A percentile compares a stretch with the other conserved stretches of the same genome.
phyloP scores from a whole-genome alignment of 1,140 invertebrate genomes.

The Drosophila arizonae region DNA sequence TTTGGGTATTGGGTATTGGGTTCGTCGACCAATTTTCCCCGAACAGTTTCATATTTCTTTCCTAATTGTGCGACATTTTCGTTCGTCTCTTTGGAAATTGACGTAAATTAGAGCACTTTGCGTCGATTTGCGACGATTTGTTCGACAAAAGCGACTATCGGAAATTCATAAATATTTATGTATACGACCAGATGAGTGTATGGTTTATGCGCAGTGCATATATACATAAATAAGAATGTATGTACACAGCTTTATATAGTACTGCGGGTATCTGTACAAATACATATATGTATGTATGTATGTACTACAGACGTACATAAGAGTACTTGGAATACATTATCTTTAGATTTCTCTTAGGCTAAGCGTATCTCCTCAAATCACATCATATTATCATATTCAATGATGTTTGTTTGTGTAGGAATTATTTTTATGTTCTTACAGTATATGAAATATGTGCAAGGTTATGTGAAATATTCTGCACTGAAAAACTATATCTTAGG shows the following conservation, averaged over 20 bases:
- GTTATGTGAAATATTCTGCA: too few species aligned
- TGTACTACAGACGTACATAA: neutral
- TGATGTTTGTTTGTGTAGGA: too few species aligned
- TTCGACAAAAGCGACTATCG: constrained; percentile 56
- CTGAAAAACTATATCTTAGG: too few species aligned
- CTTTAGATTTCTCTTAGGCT: neutral
- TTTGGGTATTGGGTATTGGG: neutral
- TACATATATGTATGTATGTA: neutral
- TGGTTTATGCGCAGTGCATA: constrained; percentile 35
- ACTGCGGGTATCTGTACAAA: too few species aligned
- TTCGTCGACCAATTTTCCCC: constrained; percentile 38
- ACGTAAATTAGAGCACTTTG: constrained; percentile 77
- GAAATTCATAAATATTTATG: constrained; percentile 72
- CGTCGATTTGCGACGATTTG: constrained; percentile 74
- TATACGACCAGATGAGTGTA: constrained; percentile 51
- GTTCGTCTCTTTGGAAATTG: constrained; percentile 59
- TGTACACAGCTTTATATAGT: neutral
- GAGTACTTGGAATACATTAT: neutral
- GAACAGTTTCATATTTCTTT: constrained; percentile 69
- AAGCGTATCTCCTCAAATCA: too few species aligned
- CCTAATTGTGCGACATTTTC: constrained; percentile 68
- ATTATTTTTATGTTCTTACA: too few species aligned
- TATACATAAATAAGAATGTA: neutral
- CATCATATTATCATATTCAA: too few species aligned
- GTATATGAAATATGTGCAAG: too few species aligned